phyloP scores from a whole-genome alignment of 2,888 invertebrate genomes.

The Scaptomyza caliginosa region DNA sequence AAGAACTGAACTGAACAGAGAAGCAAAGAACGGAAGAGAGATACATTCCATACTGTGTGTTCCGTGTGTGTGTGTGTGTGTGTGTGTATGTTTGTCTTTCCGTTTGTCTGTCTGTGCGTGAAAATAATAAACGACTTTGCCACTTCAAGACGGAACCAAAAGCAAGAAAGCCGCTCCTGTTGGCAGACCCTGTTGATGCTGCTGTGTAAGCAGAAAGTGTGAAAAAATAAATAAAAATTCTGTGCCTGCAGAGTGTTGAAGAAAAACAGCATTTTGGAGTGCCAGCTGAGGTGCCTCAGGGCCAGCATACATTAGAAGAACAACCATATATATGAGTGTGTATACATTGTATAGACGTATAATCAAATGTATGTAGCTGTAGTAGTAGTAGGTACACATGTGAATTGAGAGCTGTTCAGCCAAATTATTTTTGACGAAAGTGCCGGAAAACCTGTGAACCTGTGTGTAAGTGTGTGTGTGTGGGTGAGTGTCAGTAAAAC shows the following conservation, averaged over 20 bases:
- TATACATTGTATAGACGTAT: not conserved
- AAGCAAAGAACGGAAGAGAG: not conserved
- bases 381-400: conserved; percentile 8
- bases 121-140: conserved; percentile 77
- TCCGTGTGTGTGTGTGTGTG: conserved; percentile 6
- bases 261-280: conserved; percentile 58
- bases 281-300: conserved; percentile 53
- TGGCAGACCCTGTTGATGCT: conserved; percentile 1
- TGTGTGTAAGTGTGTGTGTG: not conserved
- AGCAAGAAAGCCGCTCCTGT: not conserved
- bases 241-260: conserved; percentile 56
- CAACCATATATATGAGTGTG: not conserved
- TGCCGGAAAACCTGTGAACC: conserved; percentile 31
- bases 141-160: conserved; percentile 48
- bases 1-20: conserved; percentile 7
- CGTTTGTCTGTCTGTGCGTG: conserved; percentile 48
- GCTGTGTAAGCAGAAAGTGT: conserved; percentile 67
- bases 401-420: conserved; percentile 51
- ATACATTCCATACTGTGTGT: conserved; percentile 6
- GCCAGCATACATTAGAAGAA: conserved; percentile 22
- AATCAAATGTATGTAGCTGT: not conserved
- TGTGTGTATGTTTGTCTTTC: conserved; percentile 24
- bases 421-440: conserved; percentile 73
- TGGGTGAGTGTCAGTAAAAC: conserved; percentile 43
- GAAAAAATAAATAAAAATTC: conserved; percentile 73